phyloP scores from a whole-genome alignment of 2,888 invertebrate genomes.

The Drosophila gaucha region DNA sequence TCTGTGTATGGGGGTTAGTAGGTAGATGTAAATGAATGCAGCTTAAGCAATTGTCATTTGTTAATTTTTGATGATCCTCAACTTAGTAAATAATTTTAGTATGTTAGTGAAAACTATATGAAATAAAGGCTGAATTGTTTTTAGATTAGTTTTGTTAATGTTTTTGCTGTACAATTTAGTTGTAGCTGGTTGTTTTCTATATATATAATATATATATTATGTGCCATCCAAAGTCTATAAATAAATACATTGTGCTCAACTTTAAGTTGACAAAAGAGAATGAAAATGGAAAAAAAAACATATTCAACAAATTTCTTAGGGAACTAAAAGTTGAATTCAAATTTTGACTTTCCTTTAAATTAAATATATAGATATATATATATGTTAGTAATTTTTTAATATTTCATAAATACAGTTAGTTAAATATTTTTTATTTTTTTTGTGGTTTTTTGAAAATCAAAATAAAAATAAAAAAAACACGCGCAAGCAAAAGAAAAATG shows the following conservation, averaged over 20 bases:
- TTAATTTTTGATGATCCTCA: constrained; percentile 57
- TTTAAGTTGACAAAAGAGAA: constrained; percentile 15
- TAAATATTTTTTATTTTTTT: neutral
- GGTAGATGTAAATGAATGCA: constrained; percentile 20
- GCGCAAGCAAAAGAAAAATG: too few relatives aligned
- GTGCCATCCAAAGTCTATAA: constrained; percentile 1
- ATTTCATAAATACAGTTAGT: neutral
- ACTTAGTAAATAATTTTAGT: constrained; percentile 68
- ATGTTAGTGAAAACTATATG: constrained; percentile 57
- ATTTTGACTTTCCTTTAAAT: neutral
- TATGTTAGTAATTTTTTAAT: neutral
- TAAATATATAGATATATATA: too few relatives aligned
- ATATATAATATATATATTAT: neutral
- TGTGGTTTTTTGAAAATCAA: neutral
- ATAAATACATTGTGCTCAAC: constrained; percentile 9
- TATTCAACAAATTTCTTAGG: constrained; percentile 1
- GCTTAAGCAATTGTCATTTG: constrained; percentile 49
- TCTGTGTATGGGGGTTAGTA: constrained; percentile 26
- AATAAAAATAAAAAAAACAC: neutral
- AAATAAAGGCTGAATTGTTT: constrained; percentile 14
- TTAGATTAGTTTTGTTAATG: constrained; percentile 40
- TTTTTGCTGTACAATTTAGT: constrained; percentile 14
- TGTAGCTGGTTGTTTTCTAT: neutral
- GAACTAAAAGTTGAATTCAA: constrained; percentile 1
- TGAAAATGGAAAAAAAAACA: constrained; percentile 26